Base-by-base conservation (phyloP, 2,797 vertebrate genomes). In the Heteromormyrus szaboi region DNA sequence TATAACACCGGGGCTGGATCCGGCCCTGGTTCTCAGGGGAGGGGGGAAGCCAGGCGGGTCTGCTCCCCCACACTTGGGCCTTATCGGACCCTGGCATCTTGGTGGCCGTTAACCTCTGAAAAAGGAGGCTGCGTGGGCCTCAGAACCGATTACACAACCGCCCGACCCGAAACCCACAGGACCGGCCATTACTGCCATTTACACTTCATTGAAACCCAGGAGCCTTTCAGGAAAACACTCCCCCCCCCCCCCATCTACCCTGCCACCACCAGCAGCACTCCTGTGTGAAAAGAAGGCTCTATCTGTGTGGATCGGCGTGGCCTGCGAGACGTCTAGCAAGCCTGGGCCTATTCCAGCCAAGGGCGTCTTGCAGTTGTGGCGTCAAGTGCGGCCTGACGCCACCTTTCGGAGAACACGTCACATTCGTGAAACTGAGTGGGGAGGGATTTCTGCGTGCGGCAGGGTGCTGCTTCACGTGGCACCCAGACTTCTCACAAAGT, bases 1-100 rank as follows among this genome's bases (percentile, higher is more conserved):
- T 51, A 85, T 89, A 85, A 76, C 85, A 85, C 46, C 17, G n/a
- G 46, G 72, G 44, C 8, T 51, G 22, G 3, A 17, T 59, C 12
- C 2, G 17, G 50, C 22, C 4, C 50, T 19, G 87, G 53, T 0
- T 87, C 29, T 85, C 88, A 93, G 89, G 89, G 89, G 88, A 89
- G 91, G 91, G 89, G 94, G 93, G 93, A 94, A 94, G 93, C 93
- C 93, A 84, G 46, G 37, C 62, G 85, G 90, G 89, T 88, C 90
- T 90, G 90, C 56, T 91, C 90, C 19, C 51, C 25, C 51, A 90
- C 90, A 91, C 92, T 90, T 79, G 87, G 87, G 91, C 72, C 86
- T 95, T 95, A 95, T 95, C 95, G 90, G 91, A 41, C 93, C 94
- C 93, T 94, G 92, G 90, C 93, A 94, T 97, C 94, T 91, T 91